A percentile compares a stretch with the other conserved stretches of the same genome.
Evolutionary conservation across 1,140 invertebrate species (phyloP).

Genomic region (Aphaenogaster rudis): DNA sequence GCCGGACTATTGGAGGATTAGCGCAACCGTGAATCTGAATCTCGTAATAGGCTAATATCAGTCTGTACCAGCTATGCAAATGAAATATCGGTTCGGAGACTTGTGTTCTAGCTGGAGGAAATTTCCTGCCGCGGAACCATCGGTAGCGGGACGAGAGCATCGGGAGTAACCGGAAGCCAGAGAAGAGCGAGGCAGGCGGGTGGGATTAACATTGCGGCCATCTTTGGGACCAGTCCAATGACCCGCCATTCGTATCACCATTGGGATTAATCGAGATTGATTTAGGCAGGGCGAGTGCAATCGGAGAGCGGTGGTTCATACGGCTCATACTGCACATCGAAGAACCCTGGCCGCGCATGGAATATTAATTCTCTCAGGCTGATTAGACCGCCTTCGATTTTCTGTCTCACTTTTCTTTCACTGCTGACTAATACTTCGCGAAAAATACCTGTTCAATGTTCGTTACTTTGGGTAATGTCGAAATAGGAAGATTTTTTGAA

Average conservation of each 20-base stretch:
- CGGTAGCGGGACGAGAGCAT: slow-evolving; percentile 19
- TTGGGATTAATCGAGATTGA: slow-evolving; percentile 80
- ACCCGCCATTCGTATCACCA: slow-evolving; percentile 56
- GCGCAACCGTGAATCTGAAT: slow-evolving; percentile 39
- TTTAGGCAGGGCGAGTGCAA: slow-evolving; percentile 65
- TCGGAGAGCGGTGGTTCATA: slow-evolving; percentile 24
- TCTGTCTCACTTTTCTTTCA: neutral
- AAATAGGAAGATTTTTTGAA: neutral
- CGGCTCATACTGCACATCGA: neutral
- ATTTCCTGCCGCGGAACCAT: slow-evolving; percentile 51
- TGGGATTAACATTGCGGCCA: slow-evolving; percentile 73
- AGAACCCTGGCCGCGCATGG: slow-evolving; percentile 34
- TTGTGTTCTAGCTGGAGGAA: slow-evolving; percentile 12
- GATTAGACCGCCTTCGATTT: slow-evolving; percentile 20
- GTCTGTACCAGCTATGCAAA: slow-evolving; percentile 71
- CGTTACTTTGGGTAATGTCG: neutral
- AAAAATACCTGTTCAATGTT: slow-evolving; percentile 25
- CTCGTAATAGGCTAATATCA: slow-evolving; percentile 69
- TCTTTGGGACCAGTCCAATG: slow-evolving; percentile 69
- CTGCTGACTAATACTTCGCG: neutral
- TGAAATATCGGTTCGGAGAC: slow-evolving; percentile 73
- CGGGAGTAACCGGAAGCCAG: slow-evolving; percentile 15
- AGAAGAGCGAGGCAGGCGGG: slow-evolving; percentile 10
- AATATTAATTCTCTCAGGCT: slow-evolving; percentile 52
- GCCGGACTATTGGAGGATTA: slow-evolving; percentile 50